These are phyloP conservation scores for Cichlasoma orientale DNA, from an alignment of 2,797 vertebrate species.

Conservation along the genomic window DNA sequence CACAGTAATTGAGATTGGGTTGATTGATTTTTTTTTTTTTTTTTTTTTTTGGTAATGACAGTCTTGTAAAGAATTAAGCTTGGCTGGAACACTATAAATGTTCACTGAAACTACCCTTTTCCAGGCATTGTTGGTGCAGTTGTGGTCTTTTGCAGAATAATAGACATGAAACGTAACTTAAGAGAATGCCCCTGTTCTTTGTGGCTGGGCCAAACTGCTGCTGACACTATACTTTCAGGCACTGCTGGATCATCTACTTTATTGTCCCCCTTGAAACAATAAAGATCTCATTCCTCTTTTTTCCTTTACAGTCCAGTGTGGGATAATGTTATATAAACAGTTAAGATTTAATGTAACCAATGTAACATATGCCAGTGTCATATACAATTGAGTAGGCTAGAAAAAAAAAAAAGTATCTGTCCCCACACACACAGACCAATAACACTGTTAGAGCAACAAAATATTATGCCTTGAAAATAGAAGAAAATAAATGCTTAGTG, in stretches of 20 bases:
- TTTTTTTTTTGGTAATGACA: not conserved
- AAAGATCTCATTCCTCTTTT: constrained; percentile 16
- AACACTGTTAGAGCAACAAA: not conserved
- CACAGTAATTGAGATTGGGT: not conserved
- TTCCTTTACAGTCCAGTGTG: constrained; percentile 9
- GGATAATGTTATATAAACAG: constrained; percentile 2
- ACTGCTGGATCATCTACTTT: constrained; percentile 60
- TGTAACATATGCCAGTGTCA: not conserved
- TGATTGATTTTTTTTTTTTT: constrained; percentile 26
- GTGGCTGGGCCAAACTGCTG: constrained; percentile 49
- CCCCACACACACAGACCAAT: not conserved
- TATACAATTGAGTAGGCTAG: not conserved
- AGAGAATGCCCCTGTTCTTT: constrained; percentile 47
- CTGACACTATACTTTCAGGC: constrained; percentile 59
- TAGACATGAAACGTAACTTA: constrained; percentile 41
- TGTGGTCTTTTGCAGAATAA: constrained; percentile 33
- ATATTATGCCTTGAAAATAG: not conserved
- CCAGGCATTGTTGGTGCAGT: constrained; percentile 17
- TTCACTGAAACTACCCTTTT: constrained; percentile 23
- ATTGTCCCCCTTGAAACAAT: constrained; percentile 51
- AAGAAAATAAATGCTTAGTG: not conserved
- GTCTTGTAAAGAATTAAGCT: constrained; percentile 5
- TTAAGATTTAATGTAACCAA: constrained; percentile 2
- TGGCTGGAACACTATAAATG: constrained; percentile 22
- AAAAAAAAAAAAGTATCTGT: not conserved